phyloP scores from a whole-genome alignment of 2,888 invertebrate species.

The Cerceris rybyensis region DNA sequence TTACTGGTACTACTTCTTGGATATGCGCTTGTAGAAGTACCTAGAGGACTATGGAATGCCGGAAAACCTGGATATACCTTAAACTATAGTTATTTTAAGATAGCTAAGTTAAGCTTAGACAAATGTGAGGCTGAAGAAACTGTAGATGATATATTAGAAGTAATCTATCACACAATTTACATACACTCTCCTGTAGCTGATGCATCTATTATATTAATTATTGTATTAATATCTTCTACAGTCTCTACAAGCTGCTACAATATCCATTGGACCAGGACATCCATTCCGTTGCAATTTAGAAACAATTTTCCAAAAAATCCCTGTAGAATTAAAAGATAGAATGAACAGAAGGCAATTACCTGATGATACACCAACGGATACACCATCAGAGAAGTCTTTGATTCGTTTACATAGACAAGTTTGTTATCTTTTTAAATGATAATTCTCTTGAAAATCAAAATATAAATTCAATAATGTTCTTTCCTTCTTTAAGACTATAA shows the following conservation, averaged over 20 bases:
- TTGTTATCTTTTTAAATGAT: constrained; percentile 22
- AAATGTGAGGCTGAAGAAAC: constrained; percentile 98
- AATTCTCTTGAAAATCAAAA: not conserved
- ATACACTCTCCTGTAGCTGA: not conserved
- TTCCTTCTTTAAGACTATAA: constrained; percentile 86
- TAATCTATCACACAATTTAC: constrained; percentile 76
- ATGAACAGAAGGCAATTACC: constrained; percentile 86
- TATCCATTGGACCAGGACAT: constrained; percentile 89
- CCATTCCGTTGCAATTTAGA: constrained; percentile 91
- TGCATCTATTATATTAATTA: not conserved
- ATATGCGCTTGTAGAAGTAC: constrained; percentile 98
- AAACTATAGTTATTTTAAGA: constrained; percentile 94
- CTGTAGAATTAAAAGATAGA: constrained; percentile 89
- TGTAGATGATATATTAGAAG: constrained; percentile 96
- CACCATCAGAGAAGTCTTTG: constrained; percentile 92
- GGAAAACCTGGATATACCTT: constrained; percentile 93
- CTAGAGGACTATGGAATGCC: constrained; percentile 94
- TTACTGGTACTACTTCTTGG: constrained; percentile 95
- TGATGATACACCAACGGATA: constrained; percentile 85
- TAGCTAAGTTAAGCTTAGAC: constrained; percentile 96
- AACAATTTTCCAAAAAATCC: constrained; percentile 94
- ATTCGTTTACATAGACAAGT: constrained; percentile 95
- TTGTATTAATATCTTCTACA: constrained; percentile 78
- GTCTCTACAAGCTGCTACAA: constrained; percentile 92
- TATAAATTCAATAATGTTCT: constrained; percentile 10